Evolutionary conservation across 2,888 invertebrate genomes (phyloP).

Genomic region (Eucera pruinosa): DNA sequence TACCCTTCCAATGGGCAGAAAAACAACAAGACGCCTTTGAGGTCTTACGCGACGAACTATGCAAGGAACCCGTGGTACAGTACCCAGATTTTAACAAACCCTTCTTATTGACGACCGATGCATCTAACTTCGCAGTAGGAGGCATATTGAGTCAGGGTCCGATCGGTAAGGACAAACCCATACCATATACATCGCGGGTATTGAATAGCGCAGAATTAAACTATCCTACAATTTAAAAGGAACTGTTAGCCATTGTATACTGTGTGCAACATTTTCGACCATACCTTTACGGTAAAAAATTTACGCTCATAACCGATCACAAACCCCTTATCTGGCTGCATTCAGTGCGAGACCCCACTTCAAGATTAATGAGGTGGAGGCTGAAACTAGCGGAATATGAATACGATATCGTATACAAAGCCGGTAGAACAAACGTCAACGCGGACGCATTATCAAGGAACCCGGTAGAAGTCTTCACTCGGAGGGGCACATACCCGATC

Average conservation of each 20-base stretch:
- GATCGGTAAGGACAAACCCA: background rate
- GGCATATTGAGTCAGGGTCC: background rate
- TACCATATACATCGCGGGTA: background rate
- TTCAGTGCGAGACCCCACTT: background rate
- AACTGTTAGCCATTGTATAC: background rate
- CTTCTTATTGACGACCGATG: background rate
- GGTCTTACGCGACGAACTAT: background rate
- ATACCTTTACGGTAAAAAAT: no score
- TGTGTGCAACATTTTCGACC: background rate
- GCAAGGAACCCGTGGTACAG: background rate
- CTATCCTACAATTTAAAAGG: constrained; percentile 6
- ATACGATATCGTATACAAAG: background rate
- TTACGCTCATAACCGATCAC: background rate
- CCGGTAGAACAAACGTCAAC: no score
- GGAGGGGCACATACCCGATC: no score
- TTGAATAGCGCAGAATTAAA: background rate
- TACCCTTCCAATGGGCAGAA: background rate
- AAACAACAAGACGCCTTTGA: background rate
- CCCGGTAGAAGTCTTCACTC: no score
- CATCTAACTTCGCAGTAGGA: background rate
- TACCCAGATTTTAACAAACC: background rate
- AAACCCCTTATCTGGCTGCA: background rate
- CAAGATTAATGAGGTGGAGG: background rate
- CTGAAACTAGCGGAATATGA: background rate
- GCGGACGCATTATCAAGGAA: background rate